phyloP scores from a whole-genome alignment of 2,888 invertebrate species.

The Polia nebulosa region DNA sequence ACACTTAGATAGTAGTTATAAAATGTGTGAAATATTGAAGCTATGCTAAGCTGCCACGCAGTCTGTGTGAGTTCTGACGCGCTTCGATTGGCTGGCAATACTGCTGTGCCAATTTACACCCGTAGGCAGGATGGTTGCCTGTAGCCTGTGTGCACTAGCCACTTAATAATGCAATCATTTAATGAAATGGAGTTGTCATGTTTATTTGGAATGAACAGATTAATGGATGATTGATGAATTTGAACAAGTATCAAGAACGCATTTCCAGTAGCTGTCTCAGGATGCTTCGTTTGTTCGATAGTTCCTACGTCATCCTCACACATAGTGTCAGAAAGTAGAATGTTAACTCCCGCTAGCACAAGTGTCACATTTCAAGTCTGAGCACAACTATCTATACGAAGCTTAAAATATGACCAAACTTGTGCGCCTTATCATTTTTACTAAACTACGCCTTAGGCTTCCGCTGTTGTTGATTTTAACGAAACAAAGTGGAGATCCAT shows the following conservation, averaged over 20 bases:
- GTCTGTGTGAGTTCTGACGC: not conserved
- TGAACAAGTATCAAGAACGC: conserved; percentile 24
- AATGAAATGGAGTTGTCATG: conserved; percentile 46
- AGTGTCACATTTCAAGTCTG: conserved; percentile 78
- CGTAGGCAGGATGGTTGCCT: conserved; percentile 1
- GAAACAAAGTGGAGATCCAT: conserved; percentile 54
- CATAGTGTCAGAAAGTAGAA: conserved; percentile 71
- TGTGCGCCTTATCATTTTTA: conserved; percentile 69
- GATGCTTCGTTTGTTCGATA: conserved; percentile 67
- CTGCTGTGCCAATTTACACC: not conserved
- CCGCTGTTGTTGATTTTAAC: conserved; percentile 68
- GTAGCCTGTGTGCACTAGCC: conserved; percentile 1
- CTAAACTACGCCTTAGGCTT: conserved; percentile 78
- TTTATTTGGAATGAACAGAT: conserved; percentile 50
- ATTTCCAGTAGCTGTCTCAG: conserved; percentile 42
- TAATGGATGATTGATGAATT: conserved; percentile 42
- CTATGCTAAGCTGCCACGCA: conserved; percentile 10
- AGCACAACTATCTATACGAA: conserved; percentile 63
- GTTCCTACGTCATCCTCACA: conserved; percentile 60
- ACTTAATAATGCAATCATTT: not conserved
- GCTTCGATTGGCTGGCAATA: not conserved
- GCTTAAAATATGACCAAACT: conserved; percentile 77
- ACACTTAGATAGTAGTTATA: conserved; percentile 10
- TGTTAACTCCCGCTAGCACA: conserved; percentile 71
- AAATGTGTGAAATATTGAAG: not conserved